Conservation (phyloP, 30 jellyfish, hydroid and myxozoan genomes). For the Rhopilema esculentum region DNA sequence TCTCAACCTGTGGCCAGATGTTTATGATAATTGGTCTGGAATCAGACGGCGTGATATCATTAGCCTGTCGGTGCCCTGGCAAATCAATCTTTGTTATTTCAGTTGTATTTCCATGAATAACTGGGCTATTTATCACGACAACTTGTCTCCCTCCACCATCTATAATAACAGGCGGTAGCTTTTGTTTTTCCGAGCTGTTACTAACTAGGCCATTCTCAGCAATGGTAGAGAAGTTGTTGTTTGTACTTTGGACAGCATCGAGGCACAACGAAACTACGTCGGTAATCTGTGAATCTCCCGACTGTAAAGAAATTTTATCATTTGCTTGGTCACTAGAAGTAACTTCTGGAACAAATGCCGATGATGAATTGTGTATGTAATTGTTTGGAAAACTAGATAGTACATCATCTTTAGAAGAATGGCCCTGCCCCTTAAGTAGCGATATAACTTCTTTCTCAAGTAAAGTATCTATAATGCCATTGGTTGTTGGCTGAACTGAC, state of each 20-base stretch:
- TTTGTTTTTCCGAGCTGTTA: neutral
- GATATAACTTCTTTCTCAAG: conserved; percentile 59
- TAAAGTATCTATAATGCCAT: conserved; percentile 29
- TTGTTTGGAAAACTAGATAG: neutral
- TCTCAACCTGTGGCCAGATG: conserved; percentile 72
- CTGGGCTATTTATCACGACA: conserved; percentile 71
- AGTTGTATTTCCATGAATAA: conserved; percentile 25
- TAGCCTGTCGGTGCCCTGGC: conserved; percentile 31
- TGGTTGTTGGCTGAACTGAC: neutral
- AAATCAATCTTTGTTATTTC: neutral
- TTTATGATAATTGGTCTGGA: conserved; percentile 58
- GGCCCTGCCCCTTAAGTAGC: conserved; percentile 39
- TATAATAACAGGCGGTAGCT: conserved; percentile 60
- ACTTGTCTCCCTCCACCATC: conserved; percentile 80
- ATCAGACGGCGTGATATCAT: conserved; percentile 12
- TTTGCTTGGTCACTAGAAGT: too few species aligned
- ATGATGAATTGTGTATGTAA: neutral
- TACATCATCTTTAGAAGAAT: neutral
- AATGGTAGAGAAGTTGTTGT: neutral
- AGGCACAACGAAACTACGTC: neutral
- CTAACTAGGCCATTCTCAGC: neutral
- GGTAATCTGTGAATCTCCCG: neutral
- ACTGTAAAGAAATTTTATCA: neutral
- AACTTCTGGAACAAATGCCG: neutral
- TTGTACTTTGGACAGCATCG: neutral